Evolutionary conservation across 2,797 vertebrate species (phyloP).

Genomic region (Hybognathus amarus): DNA sequence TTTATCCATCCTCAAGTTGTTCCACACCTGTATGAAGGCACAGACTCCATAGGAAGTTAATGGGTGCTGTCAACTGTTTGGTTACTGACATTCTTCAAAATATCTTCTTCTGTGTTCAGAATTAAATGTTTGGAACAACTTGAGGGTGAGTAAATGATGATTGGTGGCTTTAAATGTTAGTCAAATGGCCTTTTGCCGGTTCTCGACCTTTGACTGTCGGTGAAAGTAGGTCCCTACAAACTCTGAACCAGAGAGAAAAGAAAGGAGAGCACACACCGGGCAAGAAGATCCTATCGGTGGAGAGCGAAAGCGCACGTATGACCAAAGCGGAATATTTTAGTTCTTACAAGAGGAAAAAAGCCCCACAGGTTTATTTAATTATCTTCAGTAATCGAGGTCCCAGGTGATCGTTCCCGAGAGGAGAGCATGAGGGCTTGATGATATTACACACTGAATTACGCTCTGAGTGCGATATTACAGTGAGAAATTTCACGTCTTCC

Average conservation of each 20-base stretch:
- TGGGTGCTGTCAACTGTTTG: no score
- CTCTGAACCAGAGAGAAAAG: neutral
- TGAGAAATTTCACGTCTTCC: slow-evolving; percentile 56
- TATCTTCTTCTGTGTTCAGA: no score
- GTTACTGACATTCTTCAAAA: no score
- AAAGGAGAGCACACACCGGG: neutral
- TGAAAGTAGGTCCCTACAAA: slow-evolving; percentile 1
- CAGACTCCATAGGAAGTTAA: no score
- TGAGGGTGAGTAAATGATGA: no score
- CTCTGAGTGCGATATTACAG: slow-evolving; percentile 46
- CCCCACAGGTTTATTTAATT: slow-evolving; percentile 44
- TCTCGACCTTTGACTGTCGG: neutral
- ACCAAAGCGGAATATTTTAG: slow-evolving; percentile 26
- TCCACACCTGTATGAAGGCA: no score
- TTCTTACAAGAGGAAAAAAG: slow-evolving; percentile 19
- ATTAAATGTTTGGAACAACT: no score
- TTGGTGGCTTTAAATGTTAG: neutral
- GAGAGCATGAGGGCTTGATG: slow-evolving; percentile 48
- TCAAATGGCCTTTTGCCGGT: neutral
- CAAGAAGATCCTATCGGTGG: neutral
- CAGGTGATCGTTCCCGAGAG: slow-evolving; percentile 52
- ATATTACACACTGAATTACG: slow-evolving; percentile 60
- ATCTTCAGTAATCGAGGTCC: slow-evolving; percentile 56
- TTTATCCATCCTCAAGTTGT: no score
- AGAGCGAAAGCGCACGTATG: slow-evolving; percentile 15